Evolutionary conservation across 2,888 invertebrate species (phyloP).

Genomic region (Dichetophora obliterata): DNA sequence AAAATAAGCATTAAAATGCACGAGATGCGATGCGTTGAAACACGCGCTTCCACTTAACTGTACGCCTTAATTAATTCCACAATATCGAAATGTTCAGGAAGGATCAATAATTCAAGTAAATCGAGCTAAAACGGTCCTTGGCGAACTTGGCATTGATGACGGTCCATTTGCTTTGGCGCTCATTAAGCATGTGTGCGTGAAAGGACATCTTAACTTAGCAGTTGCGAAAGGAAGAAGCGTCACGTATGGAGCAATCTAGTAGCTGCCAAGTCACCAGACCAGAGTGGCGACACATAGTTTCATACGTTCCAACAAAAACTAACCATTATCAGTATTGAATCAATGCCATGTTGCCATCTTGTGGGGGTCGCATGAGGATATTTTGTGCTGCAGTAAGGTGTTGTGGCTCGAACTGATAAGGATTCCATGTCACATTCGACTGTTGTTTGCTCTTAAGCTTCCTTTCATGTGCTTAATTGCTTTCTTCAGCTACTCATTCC

Average conservation of each 20-base stretch:
- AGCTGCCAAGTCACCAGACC: not conserved
- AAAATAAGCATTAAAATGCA: slow-evolving; percentile 59
- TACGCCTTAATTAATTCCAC: slow-evolving; percentile 57
- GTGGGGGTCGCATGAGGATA: not conserved
- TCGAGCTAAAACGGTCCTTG: slow-evolving; percentile 34
- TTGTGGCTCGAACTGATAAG: slow-evolving; percentile 58
- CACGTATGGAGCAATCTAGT: not conserved
- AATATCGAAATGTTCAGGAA: slow-evolving; percentile 47
- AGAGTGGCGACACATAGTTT: not conserved
- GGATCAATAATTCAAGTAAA: slow-evolving; percentile 53
- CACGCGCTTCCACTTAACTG: slow-evolving; percentile 32
- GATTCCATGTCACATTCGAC: slow-evolving; percentile 66
- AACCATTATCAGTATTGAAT: slow-evolving; percentile 38
- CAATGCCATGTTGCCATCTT: not conserved
- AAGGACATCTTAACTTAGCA: slow-evolving; percentile 40
- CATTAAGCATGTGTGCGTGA: slow-evolving; percentile 43
- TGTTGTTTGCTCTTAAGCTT: slow-evolving; percentile 64
- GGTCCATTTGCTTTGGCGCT: slow-evolving; percentile 45
- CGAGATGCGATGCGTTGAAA: slow-evolving; percentile 53
- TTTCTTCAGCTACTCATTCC: slow-evolving; percentile 56
- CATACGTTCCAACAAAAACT: slow-evolving; percentile 24
- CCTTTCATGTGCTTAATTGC: slow-evolving; percentile 70
- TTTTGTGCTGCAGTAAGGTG: slow-evolving; percentile 40
- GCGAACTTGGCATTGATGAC: slow-evolving; percentile 39
- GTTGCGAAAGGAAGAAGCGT: not conserved